A percentile compares a stretch with the other conserved stretches of the same genome.
Evolutionary conservation across 2,113 vertebrate genomes (phyloP).

Genomic region (Chionis minor): DNA sequence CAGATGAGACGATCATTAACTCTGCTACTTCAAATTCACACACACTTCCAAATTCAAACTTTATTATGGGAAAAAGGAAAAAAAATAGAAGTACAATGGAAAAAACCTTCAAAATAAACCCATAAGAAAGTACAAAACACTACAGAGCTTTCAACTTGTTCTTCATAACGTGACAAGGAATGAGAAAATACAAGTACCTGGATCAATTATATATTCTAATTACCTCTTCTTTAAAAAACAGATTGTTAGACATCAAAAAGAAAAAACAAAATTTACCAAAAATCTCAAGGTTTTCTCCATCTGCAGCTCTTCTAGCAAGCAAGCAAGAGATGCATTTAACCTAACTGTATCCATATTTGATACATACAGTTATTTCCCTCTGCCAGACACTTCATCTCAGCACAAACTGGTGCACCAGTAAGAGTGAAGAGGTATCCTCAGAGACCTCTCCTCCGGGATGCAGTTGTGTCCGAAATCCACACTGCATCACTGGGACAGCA

Average conservation of each 20-base stretch:
- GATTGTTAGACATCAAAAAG: background rate
- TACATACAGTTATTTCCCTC: background rate
- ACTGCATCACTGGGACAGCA: background rate
- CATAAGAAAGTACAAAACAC: background rate
- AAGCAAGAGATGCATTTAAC: background rate
- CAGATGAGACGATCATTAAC: slow-evolving; percentile 21
- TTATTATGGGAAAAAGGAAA: slow-evolving; percentile 28
- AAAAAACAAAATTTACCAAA: background rate
- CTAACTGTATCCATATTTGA: background rate
- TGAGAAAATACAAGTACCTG: background rate
- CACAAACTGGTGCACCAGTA: background rate
- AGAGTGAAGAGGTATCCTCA: background rate
- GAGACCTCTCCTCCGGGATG: background rate
- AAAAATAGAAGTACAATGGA: slow-evolving; percentile 3
- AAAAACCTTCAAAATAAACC: slow-evolving; percentile 44
- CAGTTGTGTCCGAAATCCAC: background rate
- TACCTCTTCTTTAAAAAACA: background rate
- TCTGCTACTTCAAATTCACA: background rate
- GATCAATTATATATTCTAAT: background rate
- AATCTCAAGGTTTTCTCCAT: background rate
- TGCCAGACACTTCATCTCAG: background rate
- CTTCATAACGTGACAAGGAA: background rate
- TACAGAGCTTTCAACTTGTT: background rate
- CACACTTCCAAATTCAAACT: slow-evolving; percentile 32
- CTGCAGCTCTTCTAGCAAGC: background rate